Percentiles rank a stretch among this genome's conserved stretches.
Evolutionary conservation across 2,113 vertebrate species (phyloP).

Genomic region (Oriolus oriolus): DNA sequence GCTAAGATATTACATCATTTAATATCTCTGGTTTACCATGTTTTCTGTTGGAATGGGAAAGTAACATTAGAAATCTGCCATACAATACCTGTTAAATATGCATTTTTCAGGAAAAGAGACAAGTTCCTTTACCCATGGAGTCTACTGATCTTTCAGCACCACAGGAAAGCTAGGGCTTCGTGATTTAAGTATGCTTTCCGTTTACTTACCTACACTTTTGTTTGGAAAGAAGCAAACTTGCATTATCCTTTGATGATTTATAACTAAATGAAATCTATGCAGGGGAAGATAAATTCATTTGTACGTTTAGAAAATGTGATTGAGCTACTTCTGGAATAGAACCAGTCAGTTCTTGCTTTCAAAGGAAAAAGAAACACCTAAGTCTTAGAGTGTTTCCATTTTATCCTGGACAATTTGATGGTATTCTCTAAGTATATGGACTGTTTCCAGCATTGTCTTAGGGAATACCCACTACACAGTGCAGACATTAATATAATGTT

Average conservation of each 20-base stretch:
- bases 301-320: not conserved
- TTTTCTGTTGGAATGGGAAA: not conserved
- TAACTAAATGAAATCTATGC: not conserved
- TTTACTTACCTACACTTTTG: not conserved
- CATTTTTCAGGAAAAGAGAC: not conserved
- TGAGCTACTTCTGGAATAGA: not conserved
- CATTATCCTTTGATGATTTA: not conserved
- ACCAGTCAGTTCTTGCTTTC: not conserved
- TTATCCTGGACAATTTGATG: not conserved
- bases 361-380: not conserved
- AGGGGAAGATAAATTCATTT: not conserved
- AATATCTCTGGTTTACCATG: not conserved
- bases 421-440: not conserved
- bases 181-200: not conserved
- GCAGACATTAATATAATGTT: not conserved
- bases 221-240: not conserved
- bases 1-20: not conserved
- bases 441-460: not conserved
- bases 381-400: not conserved
- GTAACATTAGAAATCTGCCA: slow-evolving; percentile 34
- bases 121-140: not conserved
- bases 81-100: not conserved
- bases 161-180: not conserved
- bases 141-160: not conserved
- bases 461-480: not conserved